phyloP scores from a whole-genome alignment of 2,888 invertebrate species.

The Drosophila atroscutellata region DNA sequence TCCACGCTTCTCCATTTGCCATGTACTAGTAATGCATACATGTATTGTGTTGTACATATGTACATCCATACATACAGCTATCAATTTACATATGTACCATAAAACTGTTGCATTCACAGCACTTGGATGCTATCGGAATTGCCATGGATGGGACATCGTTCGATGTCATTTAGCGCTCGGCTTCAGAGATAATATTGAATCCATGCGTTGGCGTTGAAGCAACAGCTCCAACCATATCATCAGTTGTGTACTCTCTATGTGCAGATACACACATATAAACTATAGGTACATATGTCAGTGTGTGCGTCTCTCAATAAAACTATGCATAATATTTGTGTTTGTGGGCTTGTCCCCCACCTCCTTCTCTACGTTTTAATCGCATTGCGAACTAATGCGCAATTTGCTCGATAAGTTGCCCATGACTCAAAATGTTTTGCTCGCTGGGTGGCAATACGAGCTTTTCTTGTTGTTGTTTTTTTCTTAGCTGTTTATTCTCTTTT shows the following conservation, averaged over 20 bases:
- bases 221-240: constrained; percentile 7
- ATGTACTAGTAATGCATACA: not conserved
- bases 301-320: constrained; percentile 28
- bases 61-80: not conserved
- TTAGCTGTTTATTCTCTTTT: constrained; percentile 1
- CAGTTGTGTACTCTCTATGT: constrained; percentile 19
- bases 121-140: constrained; percentile 39
- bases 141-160: constrained; percentile 25
- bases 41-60: not conserved
- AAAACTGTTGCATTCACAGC: constrained; percentile 34
- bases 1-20: not conserved
- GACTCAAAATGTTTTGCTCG: constrained; percentile 35
- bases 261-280: constrained; percentile 8
- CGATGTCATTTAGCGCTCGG: constrained; percentile 28
- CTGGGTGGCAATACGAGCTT: constrained; percentile 23
- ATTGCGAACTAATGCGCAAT: constrained; percentile 61
- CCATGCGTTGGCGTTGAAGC: constrained; percentile 45
- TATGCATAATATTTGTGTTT: constrained; percentile 32
- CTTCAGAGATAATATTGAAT: constrained; percentile 40
- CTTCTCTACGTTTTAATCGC: constrained; percentile 24
- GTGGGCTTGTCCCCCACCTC: constrained; percentile 36
- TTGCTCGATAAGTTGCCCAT: constrained; percentile 50
- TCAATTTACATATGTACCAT: constrained; percentile 7
- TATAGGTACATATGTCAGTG: constrained; percentile 3
- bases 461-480: not conserved